Percentiles rank a stretch among this genome's conserved stretches.
Evolutionary conservation across 2,888 invertebrate species (phyloP).

Genomic region (Brachyopa scutellaris): DNA sequence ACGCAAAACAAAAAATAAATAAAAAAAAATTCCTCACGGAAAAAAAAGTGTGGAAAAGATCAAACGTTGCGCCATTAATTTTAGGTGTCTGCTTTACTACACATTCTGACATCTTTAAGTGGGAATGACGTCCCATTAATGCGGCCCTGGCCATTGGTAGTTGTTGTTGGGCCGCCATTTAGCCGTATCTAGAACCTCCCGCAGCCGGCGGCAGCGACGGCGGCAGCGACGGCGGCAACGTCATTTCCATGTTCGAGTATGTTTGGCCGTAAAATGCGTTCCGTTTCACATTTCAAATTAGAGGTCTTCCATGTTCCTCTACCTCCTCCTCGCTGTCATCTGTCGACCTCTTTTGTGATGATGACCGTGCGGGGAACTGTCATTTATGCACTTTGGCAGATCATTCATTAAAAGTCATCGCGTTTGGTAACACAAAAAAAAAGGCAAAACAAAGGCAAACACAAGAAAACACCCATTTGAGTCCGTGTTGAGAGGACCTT

Average conservation of each 20-base stretch:
- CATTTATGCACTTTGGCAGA: conserved; percentile 70
- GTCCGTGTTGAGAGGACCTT: conserved; percentile 59
- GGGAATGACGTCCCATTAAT: conserved; percentile 80
- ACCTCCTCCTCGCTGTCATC: conserved; percentile 7
- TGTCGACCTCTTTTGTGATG: background rate
- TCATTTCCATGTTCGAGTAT: conserved; percentile 53
- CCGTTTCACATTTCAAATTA: conserved; percentile 71
- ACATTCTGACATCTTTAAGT: conserved; percentile 78
- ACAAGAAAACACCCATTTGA: conserved; percentile 57
- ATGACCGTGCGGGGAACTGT: conserved; percentile 52
- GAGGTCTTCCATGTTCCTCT: conserved; percentile 46
- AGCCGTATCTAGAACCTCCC: conserved; percentile 56
- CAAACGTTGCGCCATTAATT: conserved; percentile 70
- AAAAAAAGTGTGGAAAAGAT: conserved; percentile 59
- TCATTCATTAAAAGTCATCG: conserved; percentile 65
- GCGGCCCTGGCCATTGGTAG: conserved; percentile 51
- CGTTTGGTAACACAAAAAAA: conserved; percentile 8
- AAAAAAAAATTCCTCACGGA: background rate
- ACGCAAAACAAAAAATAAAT: conserved; percentile 43
- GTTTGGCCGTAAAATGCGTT: conserved; percentile 64
- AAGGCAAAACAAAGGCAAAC: conserved; percentile 28
- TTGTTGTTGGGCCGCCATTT: conserved; percentile 46
- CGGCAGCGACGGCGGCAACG: conserved; percentile 6
- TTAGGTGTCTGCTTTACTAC: conserved; percentile 71
- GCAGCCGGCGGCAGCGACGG: conserved; percentile 37